A percentile compares a stretch with the other conserved stretches of the same genome.
phyloP scores from a whole-genome alignment of 2,888 invertebrate species.

The Axea sp. region DNA sequence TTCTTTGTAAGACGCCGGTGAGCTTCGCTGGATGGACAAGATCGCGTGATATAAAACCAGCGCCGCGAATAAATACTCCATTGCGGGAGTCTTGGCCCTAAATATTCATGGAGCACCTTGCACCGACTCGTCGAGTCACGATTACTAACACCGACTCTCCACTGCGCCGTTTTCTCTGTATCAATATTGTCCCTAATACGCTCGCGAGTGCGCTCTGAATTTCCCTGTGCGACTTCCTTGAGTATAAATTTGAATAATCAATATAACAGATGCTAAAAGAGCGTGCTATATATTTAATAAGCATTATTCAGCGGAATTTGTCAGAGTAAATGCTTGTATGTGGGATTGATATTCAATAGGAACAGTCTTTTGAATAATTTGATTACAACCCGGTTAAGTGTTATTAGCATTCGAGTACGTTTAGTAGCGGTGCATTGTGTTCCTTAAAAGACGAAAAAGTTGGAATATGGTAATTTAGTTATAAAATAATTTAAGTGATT shows the following conservation, averaged over 20 bases:
- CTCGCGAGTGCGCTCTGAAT: constrained; percentile 50
- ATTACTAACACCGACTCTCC: constrained; percentile 50
- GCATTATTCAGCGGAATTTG: constrained; percentile 59
- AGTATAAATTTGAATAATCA: constrained; percentile 60
- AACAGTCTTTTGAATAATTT: constrained; percentile 38
- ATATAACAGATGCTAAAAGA: constrained; percentile 28
- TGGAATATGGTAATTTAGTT: too few species aligned
- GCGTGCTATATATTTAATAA: constrained; percentile 51
- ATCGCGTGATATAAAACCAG: constrained; percentile 75
- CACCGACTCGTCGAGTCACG: constrained; percentile 56
- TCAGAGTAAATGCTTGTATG: constrained; percentile 33
- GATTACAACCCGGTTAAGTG: constrained; percentile 48
- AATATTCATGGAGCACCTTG: constrained; percentile 73
- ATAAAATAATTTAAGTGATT: too few species aligned
- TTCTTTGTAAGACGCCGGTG: constrained; percentile 55
- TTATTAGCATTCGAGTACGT: constrained; percentile 49
- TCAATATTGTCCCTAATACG: constrained; percentile 39
- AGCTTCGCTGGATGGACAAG: constrained; percentile 48
- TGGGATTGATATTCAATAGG: constrained; percentile 50
- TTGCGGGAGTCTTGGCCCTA: constrained; percentile 73
- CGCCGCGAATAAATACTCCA: constrained; percentile 75
- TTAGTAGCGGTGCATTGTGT: constrained; percentile 32
- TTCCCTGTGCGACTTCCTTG: constrained; percentile 47
- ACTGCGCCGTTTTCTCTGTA: constrained; percentile 38
- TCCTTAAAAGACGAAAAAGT: too few species aligned